A percentile compares a stretch with the other conserved stretches of the same genome.
Evolutionary conservation across 1,140 invertebrate species (phyloP).

Genomic region (Lanistes nyassanus): DNA sequence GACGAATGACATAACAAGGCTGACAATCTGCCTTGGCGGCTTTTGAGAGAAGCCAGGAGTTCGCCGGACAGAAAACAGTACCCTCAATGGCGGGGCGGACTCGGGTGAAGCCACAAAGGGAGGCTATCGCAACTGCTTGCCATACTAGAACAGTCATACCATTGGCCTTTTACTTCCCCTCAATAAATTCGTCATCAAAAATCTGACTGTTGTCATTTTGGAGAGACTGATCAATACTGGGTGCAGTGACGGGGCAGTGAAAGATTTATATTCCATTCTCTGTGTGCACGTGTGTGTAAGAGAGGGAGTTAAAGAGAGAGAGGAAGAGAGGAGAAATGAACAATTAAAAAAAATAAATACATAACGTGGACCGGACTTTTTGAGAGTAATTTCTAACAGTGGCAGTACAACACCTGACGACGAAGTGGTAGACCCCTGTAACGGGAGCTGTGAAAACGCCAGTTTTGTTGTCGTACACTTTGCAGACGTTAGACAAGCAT

Average conservation of each 20-base stretch:
- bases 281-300: slow-evolving; percentile 10
- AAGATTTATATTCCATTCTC: slow-evolving; percentile 8
- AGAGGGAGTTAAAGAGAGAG: too few relatives aligned
- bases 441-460: slow-evolving; percentile 10
- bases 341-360: too few relatives aligned
- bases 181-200: background rate
- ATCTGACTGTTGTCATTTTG: background rate
- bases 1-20: too few relatives aligned
- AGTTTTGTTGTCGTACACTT: background rate
- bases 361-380: too few relatives aligned
- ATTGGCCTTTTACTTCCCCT: background rate
- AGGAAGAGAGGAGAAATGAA: too few relatives aligned
- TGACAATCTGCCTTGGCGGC: too few relatives aligned
- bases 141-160: background rate
- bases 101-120: background rate
- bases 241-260: background rate
- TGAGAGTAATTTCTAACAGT: too few relatives aligned
- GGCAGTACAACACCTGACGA: slow-evolving; percentile 8
- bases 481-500: slow-evolving; percentile 5
- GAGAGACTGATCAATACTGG: background rate
- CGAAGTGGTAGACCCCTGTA: background rate
- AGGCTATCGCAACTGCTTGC: background rate
- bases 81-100: background rate
- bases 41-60: too few relatives aligned
- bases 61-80: too few relatives aligned